phyloP scores from a whole-genome alignment of 1,140 invertebrate genomes.

The Eubasilissa regina region DNA sequence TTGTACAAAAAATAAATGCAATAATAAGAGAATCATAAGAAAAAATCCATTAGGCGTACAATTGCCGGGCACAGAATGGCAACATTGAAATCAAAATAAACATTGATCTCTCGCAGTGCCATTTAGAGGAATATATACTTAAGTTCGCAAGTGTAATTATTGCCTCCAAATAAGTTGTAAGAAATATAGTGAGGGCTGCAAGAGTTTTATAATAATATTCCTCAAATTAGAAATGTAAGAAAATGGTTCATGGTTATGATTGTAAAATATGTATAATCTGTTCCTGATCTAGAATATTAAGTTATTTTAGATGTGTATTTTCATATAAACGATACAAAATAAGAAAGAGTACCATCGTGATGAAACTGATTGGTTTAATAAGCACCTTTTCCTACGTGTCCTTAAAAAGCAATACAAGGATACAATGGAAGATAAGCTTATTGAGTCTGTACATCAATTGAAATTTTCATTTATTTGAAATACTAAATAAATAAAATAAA shows the following conservation, averaged over 20 bases:
- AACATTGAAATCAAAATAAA: neutral
- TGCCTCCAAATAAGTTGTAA: too few species aligned
- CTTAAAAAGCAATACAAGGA: neutral
- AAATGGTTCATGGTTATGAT: constrained; percentile 7
- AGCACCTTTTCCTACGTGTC: constrained; percentile 41
- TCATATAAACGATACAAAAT: constrained; percentile 9
- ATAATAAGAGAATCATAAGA: neutral
- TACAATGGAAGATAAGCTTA: constrained; percentile 43
- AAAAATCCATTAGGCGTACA: neutral
- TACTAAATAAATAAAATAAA: constrained; percentile 16
- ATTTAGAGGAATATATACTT: constrained; percentile 24
- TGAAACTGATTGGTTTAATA: constrained; percentile 5
- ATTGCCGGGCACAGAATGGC: neutral
- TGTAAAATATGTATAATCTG: constrained; percentile 39
- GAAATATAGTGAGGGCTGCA: too few species aligned
- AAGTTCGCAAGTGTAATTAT: neutral
- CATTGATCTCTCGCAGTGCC: constrained; percentile 36
- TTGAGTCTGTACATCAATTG: constrained; percentile 9
- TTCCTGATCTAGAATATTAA: constrained; percentile 40
- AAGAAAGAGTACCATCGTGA: neutral
- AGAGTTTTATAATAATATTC: neutral
- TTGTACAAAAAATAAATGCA: too few species aligned
- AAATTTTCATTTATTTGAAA: constrained; percentile 1
- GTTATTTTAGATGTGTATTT: constrained; percentile 35
- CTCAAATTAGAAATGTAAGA: neutral